Base-by-base conservation (phyloP, 1,140 invertebrate species). In the Drosophila jambulina region DNA sequence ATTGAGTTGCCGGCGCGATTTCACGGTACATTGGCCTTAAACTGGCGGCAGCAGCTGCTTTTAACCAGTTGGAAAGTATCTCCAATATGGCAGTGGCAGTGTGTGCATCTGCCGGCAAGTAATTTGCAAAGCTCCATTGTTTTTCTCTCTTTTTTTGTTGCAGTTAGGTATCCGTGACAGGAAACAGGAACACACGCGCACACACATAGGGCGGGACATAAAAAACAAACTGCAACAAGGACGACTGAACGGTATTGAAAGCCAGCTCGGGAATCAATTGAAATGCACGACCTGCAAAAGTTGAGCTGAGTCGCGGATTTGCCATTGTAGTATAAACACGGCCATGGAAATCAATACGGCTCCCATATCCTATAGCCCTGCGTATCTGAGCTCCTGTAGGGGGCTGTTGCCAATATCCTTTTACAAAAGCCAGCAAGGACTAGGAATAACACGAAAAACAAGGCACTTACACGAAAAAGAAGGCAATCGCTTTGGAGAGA, bases 291-390 rank as follows among this genome's bases (percentile, higher is more conserved):
- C 64, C 79, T 64, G 79, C 61, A 60, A 82, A 82, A 82, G 72
- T 82, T 82, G 61, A 58, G 53, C 64, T 54, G 70, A 82, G 53
- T 70, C 57, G 84, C 75, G 80, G 76, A 80, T 86, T 86, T 83
- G 67, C 84, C 53, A 77, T 86, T 86, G 83, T 80, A 74, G 74
- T 53, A 79, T 76, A 75, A 87, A 87, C 83, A 87, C 56, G 83
- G 71, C 43, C 63, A 83, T 72, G 80, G 38, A 77, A 83, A 83
- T 87, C 83, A 82, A 87, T 86, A 76, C 75, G 34, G 57, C 75
- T 71, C 13, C 49, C 34, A 42, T 45, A 43, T 40, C 32, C 46
- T 40, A 15, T 43, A 36, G 25, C 27, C 34, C 61, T 43, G 32
- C 17, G 21, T 57, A 43, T 68, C 27, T 19, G 21, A 19, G n/a